Percentiles rank a stretch among this genome's conserved stretches.
phyloP scores from a whole-genome alignment of 2,113 vertebrate genomes.

The Fregetta grallaria region DNA sequence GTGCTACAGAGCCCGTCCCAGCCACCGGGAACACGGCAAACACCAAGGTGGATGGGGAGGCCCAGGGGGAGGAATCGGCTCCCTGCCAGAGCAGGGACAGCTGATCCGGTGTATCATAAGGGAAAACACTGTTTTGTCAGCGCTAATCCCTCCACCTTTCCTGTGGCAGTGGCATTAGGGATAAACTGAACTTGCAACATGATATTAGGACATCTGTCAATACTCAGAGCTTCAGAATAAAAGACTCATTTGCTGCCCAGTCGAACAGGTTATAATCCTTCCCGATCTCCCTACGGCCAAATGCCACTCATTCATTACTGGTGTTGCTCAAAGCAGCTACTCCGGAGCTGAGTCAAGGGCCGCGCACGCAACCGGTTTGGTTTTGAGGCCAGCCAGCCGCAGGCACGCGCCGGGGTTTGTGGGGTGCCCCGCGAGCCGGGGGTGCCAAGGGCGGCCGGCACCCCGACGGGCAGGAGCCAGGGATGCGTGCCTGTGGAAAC shows the following conservation, averaged over 20 bases:
- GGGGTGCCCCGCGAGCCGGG: accelerated
- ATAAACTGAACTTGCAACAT: conserved; percentile 13
- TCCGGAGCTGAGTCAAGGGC: conserved; percentile 38
- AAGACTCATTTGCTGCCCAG: conserved; percentile 34
- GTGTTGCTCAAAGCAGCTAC: not conserved
- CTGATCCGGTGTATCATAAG: not conserved
- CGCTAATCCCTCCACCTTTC: not conserved
- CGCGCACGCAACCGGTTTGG: not conserved
- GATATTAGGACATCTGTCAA: conserved; percentile 16
- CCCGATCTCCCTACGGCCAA: not conserved
- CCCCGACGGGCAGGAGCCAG: not conserved
- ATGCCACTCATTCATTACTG: not conserved
- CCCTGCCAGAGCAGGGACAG: not conserved
- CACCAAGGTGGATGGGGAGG: not conserved
- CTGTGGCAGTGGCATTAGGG: not conserved
- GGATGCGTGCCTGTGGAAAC: not conserved
- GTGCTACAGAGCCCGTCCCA: not conserved
- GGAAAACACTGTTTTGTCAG: not conserved
- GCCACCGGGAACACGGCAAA: accelerated
- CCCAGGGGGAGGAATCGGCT: not conserved
- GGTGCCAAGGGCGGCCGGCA: not conserved
- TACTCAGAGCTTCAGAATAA: not conserved
- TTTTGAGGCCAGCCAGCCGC: not conserved
- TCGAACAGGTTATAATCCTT: conserved; percentile 33
- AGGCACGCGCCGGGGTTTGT: not conserved